Conservation (phyloP, 2,888 invertebrate genomes). For the Ectropis crepuscularia region DNA sequence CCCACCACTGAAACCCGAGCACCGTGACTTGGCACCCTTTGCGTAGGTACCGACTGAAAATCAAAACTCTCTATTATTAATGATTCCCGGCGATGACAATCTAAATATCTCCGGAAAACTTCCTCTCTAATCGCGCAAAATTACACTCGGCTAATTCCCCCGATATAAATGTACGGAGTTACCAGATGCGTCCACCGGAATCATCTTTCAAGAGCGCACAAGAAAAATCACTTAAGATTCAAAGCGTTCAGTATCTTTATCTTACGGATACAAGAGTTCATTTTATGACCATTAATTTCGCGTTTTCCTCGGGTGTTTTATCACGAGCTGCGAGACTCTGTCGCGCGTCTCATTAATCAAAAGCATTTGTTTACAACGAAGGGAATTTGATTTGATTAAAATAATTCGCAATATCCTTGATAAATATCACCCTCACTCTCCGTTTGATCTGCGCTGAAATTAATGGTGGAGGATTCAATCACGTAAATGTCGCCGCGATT, state of each 20-base stretch:
- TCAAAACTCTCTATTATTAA: conserved; percentile 84
- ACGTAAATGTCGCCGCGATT: conserved; percentile 73
- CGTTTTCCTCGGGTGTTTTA: conserved; percentile 83
- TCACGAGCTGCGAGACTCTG: conserved; percentile 82
- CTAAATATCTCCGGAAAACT: conserved; percentile 75
- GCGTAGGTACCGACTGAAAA: conserved; percentile 82
- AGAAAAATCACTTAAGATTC: conserved; percentile 83
- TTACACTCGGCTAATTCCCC: conserved; percentile 65
- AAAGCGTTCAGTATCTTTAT: conserved; percentile 83
- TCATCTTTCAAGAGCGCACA: conserved; percentile 77
- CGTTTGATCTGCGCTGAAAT: conserved; percentile 83
- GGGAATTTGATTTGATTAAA: conserved; percentile 85
- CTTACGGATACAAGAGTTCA: conserved; percentile 83
- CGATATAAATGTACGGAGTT: conserved; percentile 74
- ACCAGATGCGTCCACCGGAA: conserved; percentile 76
- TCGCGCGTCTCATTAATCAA: conserved; percentile 85
- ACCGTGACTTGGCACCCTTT: conserved; percentile 73
- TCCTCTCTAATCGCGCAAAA: conserved; percentile 70
- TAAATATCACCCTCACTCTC: conserved; percentile 84
- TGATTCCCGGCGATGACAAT: conserved; percentile 80
- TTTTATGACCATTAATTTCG: conserved; percentile 85
- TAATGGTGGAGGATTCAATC: conserved; percentile 84
- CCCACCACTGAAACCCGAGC: conserved; percentile 33
- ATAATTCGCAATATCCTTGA: conserved; percentile 85
- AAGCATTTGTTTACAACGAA: conserved; percentile 85